phyloP scores from a whole-genome alignment of 2,113 vertebrate genomes.

The Bambusicola thoracicus region DNA sequence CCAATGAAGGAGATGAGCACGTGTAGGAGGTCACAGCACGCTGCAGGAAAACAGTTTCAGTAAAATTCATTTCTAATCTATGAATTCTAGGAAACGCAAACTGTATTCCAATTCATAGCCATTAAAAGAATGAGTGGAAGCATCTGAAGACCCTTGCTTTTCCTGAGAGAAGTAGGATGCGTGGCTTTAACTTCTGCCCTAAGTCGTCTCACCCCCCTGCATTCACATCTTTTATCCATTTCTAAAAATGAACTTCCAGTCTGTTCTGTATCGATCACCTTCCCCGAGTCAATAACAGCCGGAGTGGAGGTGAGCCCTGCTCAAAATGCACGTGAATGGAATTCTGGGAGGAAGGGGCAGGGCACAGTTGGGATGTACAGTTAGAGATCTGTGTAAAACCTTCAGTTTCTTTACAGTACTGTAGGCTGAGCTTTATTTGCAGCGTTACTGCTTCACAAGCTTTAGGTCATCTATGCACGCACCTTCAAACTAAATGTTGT shows the following conservation, averaged over 20 bases:
- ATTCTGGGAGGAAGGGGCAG: conserved; percentile 29
- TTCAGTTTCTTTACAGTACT: not conserved
- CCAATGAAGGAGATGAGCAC: not conserved
- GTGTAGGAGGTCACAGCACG: not conserved
- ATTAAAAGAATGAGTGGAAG: conserved; percentile 6
- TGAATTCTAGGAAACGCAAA: not conserved
- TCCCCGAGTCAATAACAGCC: conserved; percentile 53
- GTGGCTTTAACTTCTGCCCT: conserved; percentile 69
- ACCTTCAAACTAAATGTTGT: not conserved
- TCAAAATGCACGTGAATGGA: conserved; percentile 57
- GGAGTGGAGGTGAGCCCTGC: conserved; percentile 67
- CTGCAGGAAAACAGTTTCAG: not conserved
- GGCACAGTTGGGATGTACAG: not conserved
- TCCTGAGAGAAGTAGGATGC: conserved; percentile 18
- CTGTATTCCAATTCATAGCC: not conserved
- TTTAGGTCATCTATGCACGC: not conserved
- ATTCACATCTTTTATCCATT: conserved; percentile 76
- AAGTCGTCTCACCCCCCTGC: conserved; percentile 66
- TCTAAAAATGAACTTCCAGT: conserved; percentile 75
- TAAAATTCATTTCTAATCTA: not conserved
- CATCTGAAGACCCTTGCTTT: not conserved
- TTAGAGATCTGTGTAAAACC: conserved; percentile 17
- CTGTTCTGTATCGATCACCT: conserved; percentile 70
- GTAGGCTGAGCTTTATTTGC: not conserved
- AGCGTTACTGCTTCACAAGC: not conserved